Percentiles rank a stretch among this genome's conserved stretches.
phyloP scores from a whole-genome alignment of 2,888 invertebrate species.

The Archips crataeganus region DNA sequence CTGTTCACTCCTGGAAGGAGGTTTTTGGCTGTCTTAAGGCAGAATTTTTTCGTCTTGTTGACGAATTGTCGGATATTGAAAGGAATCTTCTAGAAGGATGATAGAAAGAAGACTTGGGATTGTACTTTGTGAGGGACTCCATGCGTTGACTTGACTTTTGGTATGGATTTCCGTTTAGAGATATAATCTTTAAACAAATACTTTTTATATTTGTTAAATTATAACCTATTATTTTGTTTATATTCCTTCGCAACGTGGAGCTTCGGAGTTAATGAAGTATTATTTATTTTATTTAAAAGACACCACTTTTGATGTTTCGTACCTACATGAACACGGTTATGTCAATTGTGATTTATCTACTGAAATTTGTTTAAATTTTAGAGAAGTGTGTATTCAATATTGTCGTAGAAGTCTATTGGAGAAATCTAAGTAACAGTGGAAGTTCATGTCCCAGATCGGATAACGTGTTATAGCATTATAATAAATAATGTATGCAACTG shows the following conservation, averaged over 20 bases:
- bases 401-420: not conserved
- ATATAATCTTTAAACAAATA: not conserved
- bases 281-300: slow-evolving; percentile 21
- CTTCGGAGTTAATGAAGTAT: slow-evolving; percentile 1
- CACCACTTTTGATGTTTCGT: not conserved
- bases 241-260: slow-evolving; percentile 10
- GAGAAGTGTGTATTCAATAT: too few relatives aligned
- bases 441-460: too few relatives aligned
- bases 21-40: slow-evolving; percentile 70
- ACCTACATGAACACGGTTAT: not conserved
- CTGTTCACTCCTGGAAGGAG: slow-evolving; percentile 79
- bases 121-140: not conserved
- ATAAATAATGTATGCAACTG: too few relatives aligned
- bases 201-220: not conserved
- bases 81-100: slow-evolving; percentile 17
- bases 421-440: too few relatives aligned
- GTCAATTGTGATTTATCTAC: not conserved
- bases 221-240: not conserved
- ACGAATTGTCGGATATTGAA: slow-evolving; percentile 46
- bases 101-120: slow-evolving; percentile 16
- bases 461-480: too few relatives aligned
- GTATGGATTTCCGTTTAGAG: not conserved
- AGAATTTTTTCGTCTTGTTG: slow-evolving; percentile 67
- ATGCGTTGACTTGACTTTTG: not conserved
- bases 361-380: not conserved